These are phyloP conservation scores for Diachasma alloeum DNA, from an alignment of 1,140 invertebrate genomes.

Conservation along the genomic window DNA sequence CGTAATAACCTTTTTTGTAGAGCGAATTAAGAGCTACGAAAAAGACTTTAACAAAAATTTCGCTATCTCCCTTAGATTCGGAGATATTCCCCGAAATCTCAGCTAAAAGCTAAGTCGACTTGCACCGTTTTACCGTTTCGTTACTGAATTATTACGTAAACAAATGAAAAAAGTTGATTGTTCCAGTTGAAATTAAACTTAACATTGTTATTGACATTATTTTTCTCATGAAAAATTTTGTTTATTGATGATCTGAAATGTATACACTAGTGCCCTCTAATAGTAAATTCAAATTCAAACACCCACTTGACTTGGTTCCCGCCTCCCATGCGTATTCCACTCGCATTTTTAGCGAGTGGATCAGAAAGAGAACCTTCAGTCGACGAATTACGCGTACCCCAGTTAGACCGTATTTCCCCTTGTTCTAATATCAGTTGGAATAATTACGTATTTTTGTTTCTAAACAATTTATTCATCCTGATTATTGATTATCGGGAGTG, in stretches of 20 bases:
- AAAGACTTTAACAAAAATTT: too few species aligned
- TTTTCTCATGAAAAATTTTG: too few species aligned
- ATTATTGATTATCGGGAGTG: not conserved
- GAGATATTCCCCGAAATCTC: too few species aligned
- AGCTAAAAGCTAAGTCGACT: too few species aligned
- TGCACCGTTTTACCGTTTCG: too few species aligned
- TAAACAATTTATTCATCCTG: not conserved
- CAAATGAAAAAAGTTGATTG: too few species aligned
- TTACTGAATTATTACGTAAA: too few species aligned
- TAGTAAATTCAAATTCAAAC: not conserved
- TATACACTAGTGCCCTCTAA: not conserved
- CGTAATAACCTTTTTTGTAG: too few species aligned
- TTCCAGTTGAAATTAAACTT: too few species aligned
- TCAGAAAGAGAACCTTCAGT: not conserved
- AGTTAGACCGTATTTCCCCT: not conserved
- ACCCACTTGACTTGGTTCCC: not conserved
- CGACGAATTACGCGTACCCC: not conserved
- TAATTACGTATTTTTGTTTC: not conserved
- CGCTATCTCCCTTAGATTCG: too few species aligned
- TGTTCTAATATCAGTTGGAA: not conserved
- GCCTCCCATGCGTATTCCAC: not conserved
- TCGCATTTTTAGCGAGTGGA: not conserved
- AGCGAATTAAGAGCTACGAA: too few species aligned
- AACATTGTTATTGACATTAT: too few species aligned
- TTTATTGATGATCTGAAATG: not conserved